Conservation (phyloP, 2,888 invertebrate genomes). For the Conus canariensis region DNA sequence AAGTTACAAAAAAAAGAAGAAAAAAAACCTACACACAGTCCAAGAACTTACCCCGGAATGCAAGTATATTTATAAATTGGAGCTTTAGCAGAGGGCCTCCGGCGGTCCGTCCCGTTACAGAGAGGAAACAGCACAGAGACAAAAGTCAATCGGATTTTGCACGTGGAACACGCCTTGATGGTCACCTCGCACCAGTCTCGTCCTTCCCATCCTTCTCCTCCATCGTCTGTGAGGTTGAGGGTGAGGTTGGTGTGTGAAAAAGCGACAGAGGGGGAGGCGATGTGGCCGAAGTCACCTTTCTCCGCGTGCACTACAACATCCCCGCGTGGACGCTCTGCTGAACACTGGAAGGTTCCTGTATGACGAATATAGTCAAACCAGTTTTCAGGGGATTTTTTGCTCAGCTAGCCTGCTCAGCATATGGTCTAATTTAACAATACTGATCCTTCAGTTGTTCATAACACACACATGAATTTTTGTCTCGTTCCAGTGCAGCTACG, state of each 20-base stretch:
- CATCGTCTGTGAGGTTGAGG: constrained; percentile 20
- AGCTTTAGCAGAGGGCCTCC: background rate
- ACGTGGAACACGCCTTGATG: constrained; percentile 70
- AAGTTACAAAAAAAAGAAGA: no score
- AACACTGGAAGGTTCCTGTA: constrained; percentile 60
- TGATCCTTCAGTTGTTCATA: no score
- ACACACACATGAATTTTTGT: no score
- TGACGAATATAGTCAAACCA: constrained; percentile 1
- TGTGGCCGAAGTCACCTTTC: constrained; percentile 66
- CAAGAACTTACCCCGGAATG: constrained; percentile 44
- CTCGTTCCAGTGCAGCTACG: no score
- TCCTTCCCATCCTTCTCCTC: constrained; percentile 38
- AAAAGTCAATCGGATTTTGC: constrained; percentile 65
- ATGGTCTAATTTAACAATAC: no score
- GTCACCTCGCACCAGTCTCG: constrained; percentile 68
- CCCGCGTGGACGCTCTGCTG: constrained; percentile 43
- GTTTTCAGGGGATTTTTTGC: no score
- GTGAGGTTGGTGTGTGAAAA: background rate
- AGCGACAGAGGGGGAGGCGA: constrained; percentile 54
- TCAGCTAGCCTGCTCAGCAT: no score
- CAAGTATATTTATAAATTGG: constrained; percentile 33
- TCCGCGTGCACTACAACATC: constrained; percentile 60
- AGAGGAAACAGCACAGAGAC: constrained; percentile 63
- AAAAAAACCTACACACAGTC: background rate
- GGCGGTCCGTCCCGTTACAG: constrained; percentile 50